phyloP scores from a whole-genome alignment of 2,113 vertebrate genomes.

The Struthio camelus region DNA sequence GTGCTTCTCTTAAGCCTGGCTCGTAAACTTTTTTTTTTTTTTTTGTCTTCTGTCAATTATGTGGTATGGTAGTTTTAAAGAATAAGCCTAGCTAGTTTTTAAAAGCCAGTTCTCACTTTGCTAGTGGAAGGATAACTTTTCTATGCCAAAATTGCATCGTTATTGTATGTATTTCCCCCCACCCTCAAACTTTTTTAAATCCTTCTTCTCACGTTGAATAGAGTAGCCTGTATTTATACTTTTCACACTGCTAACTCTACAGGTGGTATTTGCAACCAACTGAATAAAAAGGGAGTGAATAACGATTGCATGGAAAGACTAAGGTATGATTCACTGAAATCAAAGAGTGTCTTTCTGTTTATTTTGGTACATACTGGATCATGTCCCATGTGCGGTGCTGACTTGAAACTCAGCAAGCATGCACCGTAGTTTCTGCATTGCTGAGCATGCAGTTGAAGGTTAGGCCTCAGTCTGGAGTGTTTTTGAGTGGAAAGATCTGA shows the following conservation, averaged over 20 bases:
- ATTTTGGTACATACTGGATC: background rate
- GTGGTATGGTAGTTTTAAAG: background rate
- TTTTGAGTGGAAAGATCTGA: background rate
- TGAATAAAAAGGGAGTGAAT: background rate
- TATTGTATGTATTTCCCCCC: background rate
- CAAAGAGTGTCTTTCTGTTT: background rate
- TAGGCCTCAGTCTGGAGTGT: background rate
- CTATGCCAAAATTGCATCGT: background rate
- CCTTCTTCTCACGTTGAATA: background rate
- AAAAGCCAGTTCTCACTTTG: background rate
- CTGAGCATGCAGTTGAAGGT: background rate
- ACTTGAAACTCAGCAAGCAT: background rate
- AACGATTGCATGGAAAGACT: background rate
- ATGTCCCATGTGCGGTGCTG: background rate
- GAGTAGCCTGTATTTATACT: background rate
- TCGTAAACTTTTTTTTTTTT: too few relatives aligned
- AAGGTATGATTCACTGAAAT: background rate
- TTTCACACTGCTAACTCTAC: rapidly evolving
- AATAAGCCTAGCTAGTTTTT: background rate
- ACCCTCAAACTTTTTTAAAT: background rate
- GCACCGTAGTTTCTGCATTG: background rate
- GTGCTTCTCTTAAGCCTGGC: background rate
- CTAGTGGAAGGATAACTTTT: background rate
- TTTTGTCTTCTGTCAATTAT: background rate
- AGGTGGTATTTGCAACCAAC: background rate